Evolutionary conservation across 2,888 invertebrate genomes (phyloP), one percentile per base, ranked within the genome.

Genomic region (Oscheius sp.): DNA sequence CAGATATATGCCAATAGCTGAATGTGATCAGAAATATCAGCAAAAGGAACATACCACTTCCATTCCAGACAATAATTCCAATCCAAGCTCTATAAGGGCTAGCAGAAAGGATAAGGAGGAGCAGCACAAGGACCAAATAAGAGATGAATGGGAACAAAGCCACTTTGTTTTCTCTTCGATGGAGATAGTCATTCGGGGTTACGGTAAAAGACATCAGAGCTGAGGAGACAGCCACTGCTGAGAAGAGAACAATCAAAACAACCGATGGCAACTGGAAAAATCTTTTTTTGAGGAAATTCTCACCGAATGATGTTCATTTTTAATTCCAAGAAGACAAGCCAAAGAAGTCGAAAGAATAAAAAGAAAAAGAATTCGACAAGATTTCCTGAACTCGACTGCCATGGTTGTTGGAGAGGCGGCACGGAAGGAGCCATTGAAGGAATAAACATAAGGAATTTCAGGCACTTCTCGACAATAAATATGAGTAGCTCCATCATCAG

Each of bases 391-490:
- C 23, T 68, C 68, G n/a, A 27, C 29, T 1, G 25, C 31, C 68
- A 68, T 68, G 4, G 46, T n/a, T 15, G 45, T 23, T 3, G 68
- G 68, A 0, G 68, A 61, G 5, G 61, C 17, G 8, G 50, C 20
- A 25, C 68, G 68, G 31, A 20, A 34, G 15, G 46, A 61, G 8
- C 34, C 61, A 23, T 46, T 37, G 33, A 61, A 68, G 5, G 58
- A 61, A 17, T 46, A 46, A 15, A 46, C 46, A 34, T 50, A 68
- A 1, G 68, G 68, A 33, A 68, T 48, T 46, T 68, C 68, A 10
- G 68, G 61, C 1, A 68, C 61, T 17, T 68, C 68, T 15, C 68
- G 68, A 48, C 39, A 34, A 20, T 23, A 68, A 1, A 68, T 37
- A 39, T 68, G 68, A 5, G 33, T 53, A 27, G 46, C 64, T 31